These are phyloP conservation scores for Andrena fulva DNA, from an alignment of 2,888 invertebrate species.

Conservation along the genomic window DNA sequence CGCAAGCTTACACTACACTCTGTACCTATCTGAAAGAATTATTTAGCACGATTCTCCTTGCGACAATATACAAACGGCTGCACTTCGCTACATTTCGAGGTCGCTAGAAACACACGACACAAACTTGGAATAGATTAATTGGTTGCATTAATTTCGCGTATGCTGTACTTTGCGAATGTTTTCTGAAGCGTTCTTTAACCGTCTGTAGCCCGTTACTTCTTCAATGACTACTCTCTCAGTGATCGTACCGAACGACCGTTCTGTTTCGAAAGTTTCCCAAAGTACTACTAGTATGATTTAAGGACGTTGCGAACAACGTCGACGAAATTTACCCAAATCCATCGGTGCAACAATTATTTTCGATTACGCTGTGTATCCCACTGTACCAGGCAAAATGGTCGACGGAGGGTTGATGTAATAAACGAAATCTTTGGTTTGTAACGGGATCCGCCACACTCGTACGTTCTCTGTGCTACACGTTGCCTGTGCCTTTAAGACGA, in stretches of 20 bases:
- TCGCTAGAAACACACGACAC: neutral
- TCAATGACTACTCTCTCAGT: neutral
- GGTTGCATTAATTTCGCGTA: constrained; percentile 5
- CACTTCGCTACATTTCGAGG: constrained; percentile 5
- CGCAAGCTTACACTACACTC: neutral
- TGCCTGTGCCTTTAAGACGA: constrained; percentile 79
- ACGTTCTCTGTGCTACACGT: constrained; percentile 74
- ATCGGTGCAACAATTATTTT: neutral
- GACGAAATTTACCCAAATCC: neutral
- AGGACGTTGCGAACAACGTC: neutral
- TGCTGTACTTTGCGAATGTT: constrained; percentile 6
- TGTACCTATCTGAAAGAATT: constrained; percentile 2
- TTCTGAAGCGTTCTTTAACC: constrained; percentile 1
- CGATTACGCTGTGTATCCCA: neutral
- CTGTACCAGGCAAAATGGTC: neutral
- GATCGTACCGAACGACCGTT: neutral
- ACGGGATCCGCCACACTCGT: neutral
- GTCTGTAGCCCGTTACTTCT: neutral
- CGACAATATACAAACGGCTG: neutral
- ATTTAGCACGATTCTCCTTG: neutral
- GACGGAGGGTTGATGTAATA: constrained; percentile 10
- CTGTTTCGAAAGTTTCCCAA: neutral
- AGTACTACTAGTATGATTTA: constrained; percentile 1
- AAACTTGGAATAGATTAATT: too few species aligned
- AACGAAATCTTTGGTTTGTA: neutral